These are phyloP conservation scores for Philopotamus ludificatus DNA, from an alignment of 1,140 invertebrate genomes.

Conservation along the genomic window DNA sequence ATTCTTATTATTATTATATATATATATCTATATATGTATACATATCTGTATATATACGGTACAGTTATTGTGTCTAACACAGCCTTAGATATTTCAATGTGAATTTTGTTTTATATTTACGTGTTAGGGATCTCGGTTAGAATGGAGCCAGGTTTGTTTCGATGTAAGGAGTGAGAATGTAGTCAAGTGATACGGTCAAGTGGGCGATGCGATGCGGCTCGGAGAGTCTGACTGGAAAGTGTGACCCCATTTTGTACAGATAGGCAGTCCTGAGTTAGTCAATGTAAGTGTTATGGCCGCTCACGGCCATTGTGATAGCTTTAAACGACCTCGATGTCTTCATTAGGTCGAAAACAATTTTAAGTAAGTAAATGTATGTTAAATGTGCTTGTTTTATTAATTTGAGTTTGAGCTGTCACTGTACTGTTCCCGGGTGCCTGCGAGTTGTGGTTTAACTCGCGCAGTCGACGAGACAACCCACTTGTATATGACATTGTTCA, in stretches of 20 bases:
- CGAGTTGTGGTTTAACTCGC: constrained; percentile 2
- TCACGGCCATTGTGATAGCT: constrained; percentile 40
- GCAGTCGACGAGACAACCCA: constrained; percentile 22
- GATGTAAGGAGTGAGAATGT: constrained; percentile 24
- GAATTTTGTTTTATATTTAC: constrained; percentile 37
- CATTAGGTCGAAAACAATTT: constrained; percentile 38
- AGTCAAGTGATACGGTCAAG: constrained; percentile 7
- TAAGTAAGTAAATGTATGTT: constrained; percentile 38
- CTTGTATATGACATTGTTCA: constrained; percentile 23
- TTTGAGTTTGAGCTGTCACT: constrained; percentile 28
- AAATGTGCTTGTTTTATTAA: constrained; percentile 34
- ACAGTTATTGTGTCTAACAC: constrained; percentile 38
- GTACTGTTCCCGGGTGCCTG: constrained; percentile 18
- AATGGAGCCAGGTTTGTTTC: constrained; percentile 14
- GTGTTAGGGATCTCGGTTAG: constrained; percentile 29
- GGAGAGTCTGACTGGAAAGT: constrained; percentile 11
- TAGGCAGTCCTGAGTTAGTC: constrained; percentile 28
- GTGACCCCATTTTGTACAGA: constrained; percentile 12
- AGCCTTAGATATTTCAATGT: constrained; percentile 37
- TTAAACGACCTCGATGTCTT: constrained; percentile 37
- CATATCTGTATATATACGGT: constrained; percentile 27
- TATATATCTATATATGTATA: constrained; percentile 25
- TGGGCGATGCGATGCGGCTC: constrained; percentile 7
- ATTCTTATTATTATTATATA: too few relatives aligned
- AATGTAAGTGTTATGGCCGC: constrained; percentile 34